Evolutionary conservation across 2,888 invertebrate species (phyloP).

Genomic region (Brachynemurus nebulosus): DNA sequence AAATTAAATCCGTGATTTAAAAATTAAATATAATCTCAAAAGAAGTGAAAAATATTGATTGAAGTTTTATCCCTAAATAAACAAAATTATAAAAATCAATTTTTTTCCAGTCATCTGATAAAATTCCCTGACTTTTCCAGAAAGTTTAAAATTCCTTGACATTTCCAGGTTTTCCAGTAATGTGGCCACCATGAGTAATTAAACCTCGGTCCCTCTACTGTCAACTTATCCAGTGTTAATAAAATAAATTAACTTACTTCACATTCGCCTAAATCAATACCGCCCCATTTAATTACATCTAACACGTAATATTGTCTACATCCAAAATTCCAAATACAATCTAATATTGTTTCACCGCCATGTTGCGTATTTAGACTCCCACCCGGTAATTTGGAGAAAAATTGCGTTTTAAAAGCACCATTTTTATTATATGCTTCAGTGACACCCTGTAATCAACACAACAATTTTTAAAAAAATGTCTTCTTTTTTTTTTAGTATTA

Average conservation of each 20-base stretch:
- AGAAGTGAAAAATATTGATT: no score
- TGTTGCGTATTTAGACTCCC: constrained; percentile 42
- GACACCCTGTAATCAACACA: constrained; percentile 38
- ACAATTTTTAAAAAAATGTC: not conserved
- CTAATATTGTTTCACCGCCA: constrained; percentile 50
- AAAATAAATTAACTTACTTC: constrained; percentile 42
- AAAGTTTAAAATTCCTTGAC: no score
- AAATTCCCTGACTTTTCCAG: no score
- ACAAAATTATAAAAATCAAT: no score
- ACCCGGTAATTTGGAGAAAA: constrained; percentile 58
- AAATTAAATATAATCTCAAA: no score
- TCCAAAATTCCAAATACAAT: constrained; percentile 60
- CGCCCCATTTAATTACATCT: constrained; percentile 74
- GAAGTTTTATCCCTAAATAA: no score
- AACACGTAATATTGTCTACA: constrained; percentile 57
- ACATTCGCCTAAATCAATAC: constrained; percentile 52
- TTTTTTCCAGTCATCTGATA: no score
- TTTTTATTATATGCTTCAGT: constrained; percentile 56
- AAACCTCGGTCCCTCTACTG: not conserved
- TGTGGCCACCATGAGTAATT: not conserved
- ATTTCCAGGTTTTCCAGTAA: no score
- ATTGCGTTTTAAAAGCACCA: constrained; percentile 41
- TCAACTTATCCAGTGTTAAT: not conserved
- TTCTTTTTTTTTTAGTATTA: not conserved
- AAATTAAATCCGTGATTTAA: no score